A percentile compares a stretch with the other conserved stretches of the same genome.
These are phyloP conservation scores for Habroteleia sp. DNA, from an alignment of 2,888 invertebrate species.

Conservation along the genomic window DNA sequence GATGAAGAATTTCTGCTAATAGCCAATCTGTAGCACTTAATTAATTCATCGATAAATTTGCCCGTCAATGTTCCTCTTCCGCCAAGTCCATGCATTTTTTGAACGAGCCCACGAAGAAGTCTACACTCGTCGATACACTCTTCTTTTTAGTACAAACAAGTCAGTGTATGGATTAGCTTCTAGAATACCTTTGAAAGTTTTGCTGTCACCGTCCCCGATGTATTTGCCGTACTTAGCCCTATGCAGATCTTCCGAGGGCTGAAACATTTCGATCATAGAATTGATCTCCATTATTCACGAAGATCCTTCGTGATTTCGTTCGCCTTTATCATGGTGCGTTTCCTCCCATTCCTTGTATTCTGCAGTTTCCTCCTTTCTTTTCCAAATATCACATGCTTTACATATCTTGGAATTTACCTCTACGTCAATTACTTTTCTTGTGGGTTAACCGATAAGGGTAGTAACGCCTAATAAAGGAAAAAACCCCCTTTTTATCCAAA, in stretches of 20 bases:
- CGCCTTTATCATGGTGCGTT: background rate
- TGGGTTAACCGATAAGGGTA: conserved; percentile 2
- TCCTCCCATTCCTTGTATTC: conserved; percentile 1
- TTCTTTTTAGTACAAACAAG: conserved; percentile 9
- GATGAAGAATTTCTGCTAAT: conserved; percentile 40
- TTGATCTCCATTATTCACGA: conserved; percentile 12
- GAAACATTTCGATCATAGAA: conserved; percentile 1
- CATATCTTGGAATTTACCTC: conserved; percentile 1
- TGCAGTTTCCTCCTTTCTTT: background rate
- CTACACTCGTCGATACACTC: conserved; percentile 23
- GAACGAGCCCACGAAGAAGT: background rate
- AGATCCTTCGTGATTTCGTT: conserved; percentile 10
- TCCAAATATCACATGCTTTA: background rate
- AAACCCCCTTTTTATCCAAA: conserved; percentile 2
- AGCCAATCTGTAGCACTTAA: conserved; percentile 56
- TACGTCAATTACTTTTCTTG: background rate
- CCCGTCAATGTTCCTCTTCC: conserved; percentile 43
- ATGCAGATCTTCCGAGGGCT: background rate
- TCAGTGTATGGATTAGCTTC: conserved; percentile 48
- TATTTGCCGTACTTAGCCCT: conserved; percentile 2
- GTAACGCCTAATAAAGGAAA: background rate
- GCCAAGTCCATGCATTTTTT: conserved; percentile 2
- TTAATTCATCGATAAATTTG: conserved; percentile 48
- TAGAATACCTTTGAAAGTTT: conserved; percentile 41
- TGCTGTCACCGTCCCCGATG: conserved; percentile 16